These are phyloP conservation scores for Pseudochirops corinnae DNA, from an alignment of 2,797 vertebrate species.

Conservation along the genomic window DNA sequence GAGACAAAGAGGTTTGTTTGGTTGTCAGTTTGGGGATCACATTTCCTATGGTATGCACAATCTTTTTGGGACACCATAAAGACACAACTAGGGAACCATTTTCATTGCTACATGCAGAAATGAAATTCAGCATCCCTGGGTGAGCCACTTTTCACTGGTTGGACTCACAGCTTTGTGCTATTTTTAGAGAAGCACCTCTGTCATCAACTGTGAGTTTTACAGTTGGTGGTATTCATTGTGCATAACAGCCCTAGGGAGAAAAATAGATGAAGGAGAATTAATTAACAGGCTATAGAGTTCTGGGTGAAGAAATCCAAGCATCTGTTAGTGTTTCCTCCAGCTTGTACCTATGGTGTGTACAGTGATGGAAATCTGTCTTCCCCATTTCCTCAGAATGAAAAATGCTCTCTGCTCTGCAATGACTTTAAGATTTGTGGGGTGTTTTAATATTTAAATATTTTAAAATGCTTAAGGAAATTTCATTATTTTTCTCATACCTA, in stretches of 20 bases:
- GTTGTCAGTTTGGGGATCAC: background rate
- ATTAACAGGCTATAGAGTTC: conserved; percentile 49
- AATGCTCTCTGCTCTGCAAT: conserved; percentile 24
- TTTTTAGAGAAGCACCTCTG: conserved; percentile 57
- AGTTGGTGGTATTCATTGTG: conserved; percentile 51
- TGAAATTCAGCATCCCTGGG: conserved; percentile 53
- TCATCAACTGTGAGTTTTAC: conserved; percentile 25
- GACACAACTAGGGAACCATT: background rate
- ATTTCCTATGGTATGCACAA: conserved; percentile 1
- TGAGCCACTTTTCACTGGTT: conserved; percentile 56
- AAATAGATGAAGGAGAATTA: conserved; percentile 52
- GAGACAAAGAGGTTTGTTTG: background rate
- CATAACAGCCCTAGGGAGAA: background rate
- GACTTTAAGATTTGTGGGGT: background rate
- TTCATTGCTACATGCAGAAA: conserved; percentile 30
- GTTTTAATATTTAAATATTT: conserved; percentile 76
- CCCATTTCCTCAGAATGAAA: background rate
- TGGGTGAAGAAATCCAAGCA: conserved; percentile 34
- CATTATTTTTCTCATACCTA: conserved; percentile 66
- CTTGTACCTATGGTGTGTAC: conserved; percentile 15
- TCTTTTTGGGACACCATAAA: background rate
- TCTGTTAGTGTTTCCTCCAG: conserved; percentile 37
- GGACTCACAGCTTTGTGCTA: conserved; percentile 63
- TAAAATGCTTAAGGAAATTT: conserved; percentile 54
- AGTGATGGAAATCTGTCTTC: conserved; percentile 22